A percentile compares a stretch with the other conserved stretches of the same genome.
Evolutionary conservation across 2,113 vertebrate genomes (phyloP).

Genomic region (Sceloporus tristichus): DNA sequence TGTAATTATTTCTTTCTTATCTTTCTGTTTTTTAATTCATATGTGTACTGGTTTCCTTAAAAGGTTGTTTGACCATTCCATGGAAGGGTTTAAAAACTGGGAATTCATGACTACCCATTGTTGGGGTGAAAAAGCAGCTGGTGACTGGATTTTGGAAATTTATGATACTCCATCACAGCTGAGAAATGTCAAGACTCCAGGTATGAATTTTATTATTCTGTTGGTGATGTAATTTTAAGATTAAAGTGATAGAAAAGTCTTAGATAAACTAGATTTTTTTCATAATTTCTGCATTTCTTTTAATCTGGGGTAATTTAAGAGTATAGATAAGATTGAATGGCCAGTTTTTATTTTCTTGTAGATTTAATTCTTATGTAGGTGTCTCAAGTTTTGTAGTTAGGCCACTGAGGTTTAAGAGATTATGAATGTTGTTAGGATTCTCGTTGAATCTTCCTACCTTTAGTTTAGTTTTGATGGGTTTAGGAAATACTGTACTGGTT

Average conservation of each 20-base stretch:
- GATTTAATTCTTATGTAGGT: neutral
- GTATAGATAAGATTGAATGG: too few species aligned
- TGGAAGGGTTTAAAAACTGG: conserved; percentile 99
- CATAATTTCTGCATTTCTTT: neutral
- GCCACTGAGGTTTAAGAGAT: neutral
- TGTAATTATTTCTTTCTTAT: neutral
- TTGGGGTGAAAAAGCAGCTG: conserved; percentile 96
- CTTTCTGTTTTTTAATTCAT: conserved; percentile 19
- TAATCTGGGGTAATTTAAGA: neutral
- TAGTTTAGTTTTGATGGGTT: neutral
- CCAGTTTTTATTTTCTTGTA: neutral
- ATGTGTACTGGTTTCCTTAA: conserved; percentile 55
- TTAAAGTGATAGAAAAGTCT: neutral
- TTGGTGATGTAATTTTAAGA: neutral
- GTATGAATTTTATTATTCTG: conserved; percentile 71
- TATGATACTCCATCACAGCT: conserved; percentile 96
- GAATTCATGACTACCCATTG: conserved; percentile 99
- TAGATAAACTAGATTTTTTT: neutral
- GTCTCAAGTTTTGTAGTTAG: neutral
- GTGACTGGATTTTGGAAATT: conserved; percentile 98
- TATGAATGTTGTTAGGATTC: neutral
- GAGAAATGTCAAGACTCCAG: conserved; percentile 97
- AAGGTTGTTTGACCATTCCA: conserved; percentile 98
- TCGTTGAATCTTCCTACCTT: neutral
- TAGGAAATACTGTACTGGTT: neutral